phyloP scores from a whole-genome alignment of 2,888 invertebrate genomes.

The Scaptodrosophila latifasciaeformis region DNA sequence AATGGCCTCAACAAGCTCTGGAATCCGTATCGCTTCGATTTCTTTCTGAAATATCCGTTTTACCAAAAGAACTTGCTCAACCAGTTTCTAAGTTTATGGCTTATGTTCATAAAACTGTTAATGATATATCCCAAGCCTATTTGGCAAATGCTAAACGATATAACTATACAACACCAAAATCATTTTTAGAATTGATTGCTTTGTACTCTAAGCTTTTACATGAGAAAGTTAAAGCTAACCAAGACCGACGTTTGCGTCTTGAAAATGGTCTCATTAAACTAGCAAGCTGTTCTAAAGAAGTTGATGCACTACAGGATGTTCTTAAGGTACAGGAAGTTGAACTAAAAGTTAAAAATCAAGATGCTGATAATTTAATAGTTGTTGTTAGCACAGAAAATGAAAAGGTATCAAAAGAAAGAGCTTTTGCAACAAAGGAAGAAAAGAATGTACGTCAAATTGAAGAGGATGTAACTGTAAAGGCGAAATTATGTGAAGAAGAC shows the following conservation, averaged over 20 bases:
- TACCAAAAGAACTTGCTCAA: slow-evolving; percentile 76
- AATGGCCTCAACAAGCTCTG: slow-evolving; percentile 95
- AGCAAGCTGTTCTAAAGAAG: slow-evolving; percentile 89
- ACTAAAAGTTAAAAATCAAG: slow-evolving; percentile 89
- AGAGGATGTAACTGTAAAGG: slow-evolving; percentile 89
- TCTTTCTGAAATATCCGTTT: slow-evolving; percentile 82
- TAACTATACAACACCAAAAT: slow-evolving; percentile 97
- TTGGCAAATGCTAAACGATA: slow-evolving; percentile 90
- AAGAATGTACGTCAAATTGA: slow-evolving; percentile 92
- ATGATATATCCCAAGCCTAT: slow-evolving; percentile 87
- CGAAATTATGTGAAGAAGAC: slow-evolving; percentile 91
- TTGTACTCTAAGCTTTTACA: slow-evolving; percentile 84
- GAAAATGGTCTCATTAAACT: slow-evolving; percentile 93
- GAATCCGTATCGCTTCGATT: slow-evolving; percentile 91
- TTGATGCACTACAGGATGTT: slow-evolving; percentile 86
- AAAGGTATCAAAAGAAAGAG: slow-evolving; percentile 91
- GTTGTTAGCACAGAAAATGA: slow-evolving; percentile 93
- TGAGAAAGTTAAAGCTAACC: slow-evolving; percentile 82
- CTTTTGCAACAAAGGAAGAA: slow-evolving; percentile 88
- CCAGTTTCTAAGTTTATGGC: slow-evolving; percentile 92
- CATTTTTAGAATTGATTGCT: slow-evolving; percentile 93
- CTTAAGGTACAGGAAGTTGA: slow-evolving; percentile 86
- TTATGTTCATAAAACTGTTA: slow-evolving; percentile 90
- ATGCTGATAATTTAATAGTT: slow-evolving; percentile 90
- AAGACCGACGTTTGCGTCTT: slow-evolving; percentile 85